Conservation (phyloP, 2,797 vertebrate genomes). For the Microhierax caerulescens region DNA sequence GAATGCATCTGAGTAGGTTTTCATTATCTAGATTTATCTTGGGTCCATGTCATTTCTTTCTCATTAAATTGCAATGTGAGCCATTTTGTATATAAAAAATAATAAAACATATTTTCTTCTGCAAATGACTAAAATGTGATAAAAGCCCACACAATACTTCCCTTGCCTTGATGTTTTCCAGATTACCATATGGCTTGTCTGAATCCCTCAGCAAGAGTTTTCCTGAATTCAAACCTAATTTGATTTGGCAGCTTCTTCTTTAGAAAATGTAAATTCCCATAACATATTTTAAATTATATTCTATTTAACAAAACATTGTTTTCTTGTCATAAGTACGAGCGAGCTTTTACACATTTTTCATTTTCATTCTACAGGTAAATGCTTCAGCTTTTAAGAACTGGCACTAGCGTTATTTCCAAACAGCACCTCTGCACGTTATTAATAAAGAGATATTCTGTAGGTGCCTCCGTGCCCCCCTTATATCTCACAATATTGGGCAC, state of each 20-base stretch:
- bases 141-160: conserved; percentile 24
- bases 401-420: background rate
- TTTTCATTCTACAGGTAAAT: background rate
- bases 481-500: background rate
- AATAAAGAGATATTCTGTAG: background rate
- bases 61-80: conserved; percentile 3
- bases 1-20: background rate
- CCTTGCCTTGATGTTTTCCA: conserved; percentile 6
- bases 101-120: conserved; percentile 50
- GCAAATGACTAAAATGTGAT: conserved; percentile 58
- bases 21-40: conserved; percentile 9
- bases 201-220: background rate
- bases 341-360: background rate
- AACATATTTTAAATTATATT: background rate
- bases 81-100: background rate
- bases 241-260: conserved; percentile 9
- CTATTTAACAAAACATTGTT: background rate
- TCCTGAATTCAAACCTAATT: conserved; percentile 1
- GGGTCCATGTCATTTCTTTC: background rate
- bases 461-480: background rate
- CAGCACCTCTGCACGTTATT: background rate
- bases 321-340: background rate
- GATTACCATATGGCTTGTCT: conserved; percentile 28
- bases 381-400: background rate
- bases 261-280: background rate